Percentiles rank a stretch among this genome's conserved stretches.
Conservation (phyloP, 2,888 invertebrate species). For the Meteorus cinctellus region DNA sequence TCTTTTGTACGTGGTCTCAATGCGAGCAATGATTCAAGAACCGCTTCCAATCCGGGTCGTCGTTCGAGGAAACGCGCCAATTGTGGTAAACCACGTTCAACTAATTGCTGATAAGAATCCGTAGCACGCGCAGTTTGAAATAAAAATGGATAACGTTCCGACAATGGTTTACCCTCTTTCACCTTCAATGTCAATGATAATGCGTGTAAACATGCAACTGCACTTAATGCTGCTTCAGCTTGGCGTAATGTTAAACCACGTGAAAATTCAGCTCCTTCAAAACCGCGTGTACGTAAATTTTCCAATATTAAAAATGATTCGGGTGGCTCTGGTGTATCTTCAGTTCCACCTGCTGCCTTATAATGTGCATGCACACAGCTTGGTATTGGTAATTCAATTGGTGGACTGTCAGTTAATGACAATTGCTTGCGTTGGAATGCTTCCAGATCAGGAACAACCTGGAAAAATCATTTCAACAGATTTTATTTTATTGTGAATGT, state of each 20-base stretch:
- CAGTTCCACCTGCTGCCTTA: conserved; percentile 73
- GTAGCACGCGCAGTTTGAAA: conserved; percentile 87
- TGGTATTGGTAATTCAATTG: conserved; percentile 79
- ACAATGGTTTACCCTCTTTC: conserved; percentile 74
- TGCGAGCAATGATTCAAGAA: conserved; percentile 77
- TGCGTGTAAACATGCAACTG: conserved; percentile 84
- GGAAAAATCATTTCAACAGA: conserved; percentile 49
- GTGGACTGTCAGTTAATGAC: conserved; percentile 64
- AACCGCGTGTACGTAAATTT: conserved; percentile 81
- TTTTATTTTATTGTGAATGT: neutral
- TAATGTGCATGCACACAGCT: conserved; percentile 82
- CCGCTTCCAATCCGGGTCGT: conserved; percentile 79
- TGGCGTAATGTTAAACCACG: conserved; percentile 80
- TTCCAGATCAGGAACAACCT: conserved; percentile 83
- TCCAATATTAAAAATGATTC: conserved; percentile 84
- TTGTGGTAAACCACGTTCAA: conserved; percentile 85
- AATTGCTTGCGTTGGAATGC: conserved; percentile 76
- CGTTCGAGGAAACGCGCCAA: conserved; percentile 82
- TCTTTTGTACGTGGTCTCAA: conserved; percentile 82
- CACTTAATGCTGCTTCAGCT: conserved; percentile 81
- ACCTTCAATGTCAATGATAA: conserved; percentile 80
- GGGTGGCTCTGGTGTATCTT: conserved; percentile 73
- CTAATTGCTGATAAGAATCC: conserved; percentile 85
- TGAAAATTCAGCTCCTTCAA: conserved; percentile 80
- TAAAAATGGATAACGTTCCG: conserved; percentile 79